These are phyloP conservation scores for Peromyscus attwateri DNA, from an alignment of 2,797 vertebrate genomes.

Conservation along the genomic window DNA sequence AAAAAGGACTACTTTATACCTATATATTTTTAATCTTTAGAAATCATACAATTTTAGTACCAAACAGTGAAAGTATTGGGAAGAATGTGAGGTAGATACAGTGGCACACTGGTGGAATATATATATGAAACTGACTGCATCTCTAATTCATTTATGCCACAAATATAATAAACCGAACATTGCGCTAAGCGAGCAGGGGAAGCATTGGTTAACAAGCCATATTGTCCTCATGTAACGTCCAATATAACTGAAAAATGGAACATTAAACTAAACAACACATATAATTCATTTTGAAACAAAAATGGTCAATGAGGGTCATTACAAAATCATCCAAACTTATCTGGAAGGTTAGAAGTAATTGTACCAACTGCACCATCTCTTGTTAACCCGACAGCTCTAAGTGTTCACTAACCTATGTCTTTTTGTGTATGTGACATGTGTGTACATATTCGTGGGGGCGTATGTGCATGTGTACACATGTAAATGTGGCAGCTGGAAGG, in stretches of 20 bases:
- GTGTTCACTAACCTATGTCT: constrained; percentile 34
- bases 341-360: not conserved
- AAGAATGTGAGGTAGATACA: constrained; percentile 23
- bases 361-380: not conserved
- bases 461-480: not conserved
- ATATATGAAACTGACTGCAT: not conserved
- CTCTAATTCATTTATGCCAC: constrained; percentile 2
- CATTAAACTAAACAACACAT: constrained; percentile 22
- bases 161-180: not conserved
- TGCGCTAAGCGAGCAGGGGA: not conserved
- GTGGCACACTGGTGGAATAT: not conserved
- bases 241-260: constrained; percentile 32
- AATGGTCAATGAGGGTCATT: not conserved
- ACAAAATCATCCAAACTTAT: not conserved
- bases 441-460: not conserved
- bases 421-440: not conserved
- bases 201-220: not conserved
- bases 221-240: not conserved
- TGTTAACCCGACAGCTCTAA: not conserved
- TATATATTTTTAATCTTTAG: constrained; percentile 43
- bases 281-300: not conserved
- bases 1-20: constrained; percentile 1
- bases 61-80: constrained; percentile 26
- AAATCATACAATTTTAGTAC: constrained; percentile 27
- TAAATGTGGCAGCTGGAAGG: no score